phyloP scores from a whole-genome alignment of 2,113 vertebrate species.

The Oostethus manadensis region DNA sequence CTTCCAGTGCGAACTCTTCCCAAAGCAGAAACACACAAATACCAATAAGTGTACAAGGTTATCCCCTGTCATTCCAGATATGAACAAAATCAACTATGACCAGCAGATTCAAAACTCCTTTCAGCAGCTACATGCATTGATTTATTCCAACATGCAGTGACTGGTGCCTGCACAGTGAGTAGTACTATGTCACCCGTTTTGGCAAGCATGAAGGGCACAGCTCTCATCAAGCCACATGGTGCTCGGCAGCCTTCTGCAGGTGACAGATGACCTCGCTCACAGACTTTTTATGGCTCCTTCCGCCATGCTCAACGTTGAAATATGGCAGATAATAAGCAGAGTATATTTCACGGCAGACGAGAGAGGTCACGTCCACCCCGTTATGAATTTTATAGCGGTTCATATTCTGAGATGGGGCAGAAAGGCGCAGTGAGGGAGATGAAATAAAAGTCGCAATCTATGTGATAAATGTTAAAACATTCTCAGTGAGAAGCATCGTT shows the following conservation, averaged over 20 bases:
- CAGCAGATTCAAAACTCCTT: background rate
- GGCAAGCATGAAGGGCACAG: conserved; percentile 55
- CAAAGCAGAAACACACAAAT: conserved; percentile 8
- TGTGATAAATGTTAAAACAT: conserved; percentile 40
- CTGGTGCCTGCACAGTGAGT: conserved; percentile 5
- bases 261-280: conserved; percentile 46
- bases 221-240: conserved; percentile 36
- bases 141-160: background rate
- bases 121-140: background rate
- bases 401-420: conserved; percentile 8
- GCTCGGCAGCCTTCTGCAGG: conserved; percentile 44
- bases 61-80: background rate
- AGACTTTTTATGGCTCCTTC: conserved; percentile 53
- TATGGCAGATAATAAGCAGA: conserved; percentile 45
- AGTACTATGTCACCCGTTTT: conserved; percentile 22
- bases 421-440: conserved; percentile 9
- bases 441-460: conserved; percentile 56
- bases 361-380: conserved; percentile 56
- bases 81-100: background rate
- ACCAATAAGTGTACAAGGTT: background rate
- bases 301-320: conserved; percentile 53
- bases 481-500: conserved; percentile 38
- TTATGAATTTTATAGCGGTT: conserved; percentile 44
- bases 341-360: conserved; percentile 47
- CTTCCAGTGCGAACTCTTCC: conserved; percentile 17